phyloP scores from a whole-genome alignment of 2,113 vertebrate genomes.

The Chionomys nivalis region DNA sequence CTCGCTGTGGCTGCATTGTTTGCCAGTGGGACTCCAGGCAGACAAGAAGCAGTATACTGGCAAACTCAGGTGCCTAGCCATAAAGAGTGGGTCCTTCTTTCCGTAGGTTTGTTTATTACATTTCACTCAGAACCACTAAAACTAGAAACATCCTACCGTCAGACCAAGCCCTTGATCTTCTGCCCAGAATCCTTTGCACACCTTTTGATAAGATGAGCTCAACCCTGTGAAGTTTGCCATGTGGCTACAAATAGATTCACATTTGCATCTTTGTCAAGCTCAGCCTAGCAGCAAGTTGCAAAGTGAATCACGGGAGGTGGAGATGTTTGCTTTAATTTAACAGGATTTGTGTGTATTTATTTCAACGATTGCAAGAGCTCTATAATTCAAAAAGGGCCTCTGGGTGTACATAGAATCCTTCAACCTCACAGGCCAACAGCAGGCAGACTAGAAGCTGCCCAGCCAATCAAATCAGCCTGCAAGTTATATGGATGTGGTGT shows the following conservation, averaged over 20 bases:
- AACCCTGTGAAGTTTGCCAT: not conserved
- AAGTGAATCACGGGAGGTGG: slow-evolving; percentile 47
- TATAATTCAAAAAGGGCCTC: slow-evolving; percentile 60
- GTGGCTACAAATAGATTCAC: not conserved
- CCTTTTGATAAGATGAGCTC: slow-evolving; percentile 56
- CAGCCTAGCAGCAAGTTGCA: slow-evolving; percentile 29
- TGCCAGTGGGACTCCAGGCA: too few relatives aligned
- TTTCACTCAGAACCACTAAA: not conserved
- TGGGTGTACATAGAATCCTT: slow-evolving; percentile 41
- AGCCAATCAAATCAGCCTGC: not conserved
- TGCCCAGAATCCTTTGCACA: slow-evolving; percentile 58
- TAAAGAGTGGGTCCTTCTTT: not conserved
- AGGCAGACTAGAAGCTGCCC: not conserved
- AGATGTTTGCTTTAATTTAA: slow-evolving; percentile 67
- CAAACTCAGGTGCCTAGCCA: not conserved
- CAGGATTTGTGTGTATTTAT: slow-evolving; percentile 68
- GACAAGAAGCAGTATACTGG: too few relatives aligned
- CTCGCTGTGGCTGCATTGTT: not conserved
- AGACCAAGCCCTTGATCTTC: not conserved
- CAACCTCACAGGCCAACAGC: not conserved
- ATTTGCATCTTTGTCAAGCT: slow-evolving; percentile 61
- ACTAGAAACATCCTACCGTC: not conserved
- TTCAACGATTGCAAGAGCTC: slow-evolving; percentile 54
- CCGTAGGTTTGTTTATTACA: not conserved
- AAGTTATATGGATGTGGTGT: not conserved